Base-by-base conservation (phyloP, 2,797 vertebrate genomes). In the Halcyon smyrnensis region DNA sequence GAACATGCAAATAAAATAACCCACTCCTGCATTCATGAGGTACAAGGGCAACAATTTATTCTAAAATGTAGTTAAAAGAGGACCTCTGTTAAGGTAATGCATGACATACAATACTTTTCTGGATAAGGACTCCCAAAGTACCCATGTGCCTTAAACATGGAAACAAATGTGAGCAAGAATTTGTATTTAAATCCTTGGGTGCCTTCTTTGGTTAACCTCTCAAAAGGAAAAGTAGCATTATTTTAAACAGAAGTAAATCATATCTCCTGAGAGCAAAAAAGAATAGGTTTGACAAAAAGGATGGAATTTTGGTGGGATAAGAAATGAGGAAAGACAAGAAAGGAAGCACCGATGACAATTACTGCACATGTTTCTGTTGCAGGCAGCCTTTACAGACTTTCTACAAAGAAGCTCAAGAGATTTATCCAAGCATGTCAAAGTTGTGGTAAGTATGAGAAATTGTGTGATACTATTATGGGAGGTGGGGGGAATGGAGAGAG, bases 331-430 rank as follows among this genome's bases (percentile, higher is more conserved):
- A 30, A 83, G 36, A 51, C 21, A 30, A 53, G 27, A 68, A 8
- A 41, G 56, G 25, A 87, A 20, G 7, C 3, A 2, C 8, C 34
- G 15, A 32, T 70, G 81, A 53, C 25, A 74, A 39, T 82, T 94
- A 43, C 14, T 51, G 15, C 64, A 70, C 89, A 79, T 39, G 23
- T 65, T 69, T 95, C 8, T 84, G 84, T 84, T 97, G 63, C 95
- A 99, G 99, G 99, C 99, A 94, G 99, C 99, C 8, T 99, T 99
- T 98, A 99, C 99, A 86, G 99, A 99, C 98, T 99, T 99, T 97
- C 98, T 99, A 78, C 99, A 99, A 98, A 99, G 99, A 96, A 99
- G 99, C 97, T 99, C 99, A 92, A 99, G 99, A 98, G 99, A 99
- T 98, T 98, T 99, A 98, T 99, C 99, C 92, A 99, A 99, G 97